Conservation (phyloP, 2,113 vertebrate genomes). For the Heterotilapia buettikoferi region DNA sequence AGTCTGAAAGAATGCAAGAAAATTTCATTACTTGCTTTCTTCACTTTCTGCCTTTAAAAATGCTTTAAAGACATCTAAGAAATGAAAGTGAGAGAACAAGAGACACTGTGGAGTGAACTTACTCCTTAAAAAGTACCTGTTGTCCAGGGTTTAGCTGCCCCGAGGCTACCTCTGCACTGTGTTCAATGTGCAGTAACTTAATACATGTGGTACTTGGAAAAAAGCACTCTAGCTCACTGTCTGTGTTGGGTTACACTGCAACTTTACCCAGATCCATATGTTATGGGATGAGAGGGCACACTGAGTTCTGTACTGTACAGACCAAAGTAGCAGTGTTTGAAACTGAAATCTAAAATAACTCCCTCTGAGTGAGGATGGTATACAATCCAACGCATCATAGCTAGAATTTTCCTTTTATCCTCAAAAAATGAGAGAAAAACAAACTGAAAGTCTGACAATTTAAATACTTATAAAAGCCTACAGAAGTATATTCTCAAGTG, state of each 20-base stretch:
- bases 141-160: neutral
- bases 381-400: neutral
- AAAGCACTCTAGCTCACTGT: neutral
- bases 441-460: neutral
- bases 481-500: neutral
- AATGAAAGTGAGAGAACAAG: neutral
- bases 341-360: neutral
- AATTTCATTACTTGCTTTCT: neutral
- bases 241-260: constrained; percentile 14
- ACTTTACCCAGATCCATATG: constrained; percentile 16
- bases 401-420: neutral
- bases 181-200: constrained; percentile 3
- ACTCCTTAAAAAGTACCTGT: constrained; percentile 25
- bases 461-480: neutral
- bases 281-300: neutral
- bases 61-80: neutral
- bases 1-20: neutral
- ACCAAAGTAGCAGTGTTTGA: neutral
- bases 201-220: constrained; percentile 18
- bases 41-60: neutral
- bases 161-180: constrained; percentile 2
- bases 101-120: neutral
- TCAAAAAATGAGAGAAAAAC: neutral
- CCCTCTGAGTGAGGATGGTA: neutral
- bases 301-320: neutral